Evolutionary conservation across 1,140 invertebrate genomes (phyloP).

Genomic region (Paracyclopina nana): DNA sequence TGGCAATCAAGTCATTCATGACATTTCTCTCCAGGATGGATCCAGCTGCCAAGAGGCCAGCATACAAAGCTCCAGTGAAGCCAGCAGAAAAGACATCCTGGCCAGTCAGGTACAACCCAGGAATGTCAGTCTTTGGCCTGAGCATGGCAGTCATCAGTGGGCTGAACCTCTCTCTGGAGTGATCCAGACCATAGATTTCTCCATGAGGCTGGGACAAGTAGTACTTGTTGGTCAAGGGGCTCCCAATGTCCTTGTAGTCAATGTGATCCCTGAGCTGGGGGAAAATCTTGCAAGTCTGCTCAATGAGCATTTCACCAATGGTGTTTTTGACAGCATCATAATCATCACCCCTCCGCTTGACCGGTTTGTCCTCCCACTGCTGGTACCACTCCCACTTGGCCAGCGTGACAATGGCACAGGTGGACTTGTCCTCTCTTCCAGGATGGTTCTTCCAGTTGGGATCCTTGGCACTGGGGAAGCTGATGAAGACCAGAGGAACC

Average conservation of each 20-base stretch:
- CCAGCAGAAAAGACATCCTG: constrained; percentile 28
- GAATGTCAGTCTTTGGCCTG: constrained; percentile 26
- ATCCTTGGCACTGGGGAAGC: constrained; percentile 30
- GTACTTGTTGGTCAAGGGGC: constrained; percentile 26
- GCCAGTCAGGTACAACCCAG: constrained; percentile 24
- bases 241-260: constrained; percentile 24
- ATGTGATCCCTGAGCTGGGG: constrained; percentile 24
- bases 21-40: constrained; percentile 26
- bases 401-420: constrained; percentile 25
- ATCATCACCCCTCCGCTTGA: constrained; percentile 27
- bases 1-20: constrained; percentile 23
- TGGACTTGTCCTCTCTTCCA: constrained; percentile 21
- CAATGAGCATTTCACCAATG: constrained; percentile 26
- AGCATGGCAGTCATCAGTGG: constrained; percentile 23
- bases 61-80: constrained; percentile 26
- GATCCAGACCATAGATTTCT: constrained; percentile 29
- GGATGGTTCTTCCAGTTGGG: constrained; percentile 23
- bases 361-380: constrained; percentile 25
- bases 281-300: constrained; percentile 24
- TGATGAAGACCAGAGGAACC: constrained; percentile 27
- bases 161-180: constrained; percentile 23
- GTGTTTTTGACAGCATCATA: constrained; percentile 27
- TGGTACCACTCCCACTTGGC: constrained; percentile 27
- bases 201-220: constrained; percentile 26
- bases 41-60: constrained; percentile 25